Percentiles rank a stretch among this genome's conserved stretches.
These are phyloP conservation scores for Stomatorhinus walkeri DNA, from an alignment of 2,797 vertebrate species.

Conservation along the genomic window DNA sequence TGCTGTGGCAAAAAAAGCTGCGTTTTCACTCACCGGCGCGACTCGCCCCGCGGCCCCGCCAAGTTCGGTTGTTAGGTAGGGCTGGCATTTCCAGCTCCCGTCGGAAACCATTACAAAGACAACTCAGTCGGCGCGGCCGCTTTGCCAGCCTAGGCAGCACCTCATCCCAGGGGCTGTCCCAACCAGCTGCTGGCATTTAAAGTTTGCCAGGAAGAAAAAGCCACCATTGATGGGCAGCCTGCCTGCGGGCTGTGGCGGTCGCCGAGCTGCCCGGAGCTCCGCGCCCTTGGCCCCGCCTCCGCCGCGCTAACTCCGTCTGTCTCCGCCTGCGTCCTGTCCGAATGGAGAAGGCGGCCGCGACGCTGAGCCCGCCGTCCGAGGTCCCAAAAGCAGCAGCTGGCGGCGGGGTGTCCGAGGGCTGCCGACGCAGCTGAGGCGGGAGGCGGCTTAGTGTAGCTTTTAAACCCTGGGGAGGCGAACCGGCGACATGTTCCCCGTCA, in stretches of 20 bases:
- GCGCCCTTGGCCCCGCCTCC: not conserved
- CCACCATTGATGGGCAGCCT: not conserved
- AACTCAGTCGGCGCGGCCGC: not conserved
- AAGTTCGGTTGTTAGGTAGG: not conserved
- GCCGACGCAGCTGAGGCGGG: not conserved
- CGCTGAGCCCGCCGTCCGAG: not conserved
- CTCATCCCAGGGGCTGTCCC: not conserved
- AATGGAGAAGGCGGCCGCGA: not conserved
- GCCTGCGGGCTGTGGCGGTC: not conserved
- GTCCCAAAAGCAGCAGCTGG: not conserved
- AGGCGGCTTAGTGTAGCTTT: not conserved
- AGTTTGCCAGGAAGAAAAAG: not conserved
- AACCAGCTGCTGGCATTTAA: not conserved
- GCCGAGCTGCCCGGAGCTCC: not conserved
- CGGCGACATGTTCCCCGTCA: slow-evolving; percentile 73
- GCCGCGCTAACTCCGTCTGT: not conserved
- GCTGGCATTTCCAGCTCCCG: no score
- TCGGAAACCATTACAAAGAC: not conserved
- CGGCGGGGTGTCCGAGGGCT: not conserved
- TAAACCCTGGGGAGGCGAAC: not conserved
- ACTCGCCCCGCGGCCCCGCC: not conserved
- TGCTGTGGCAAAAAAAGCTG: not conserved
- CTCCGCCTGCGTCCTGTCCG: not conserved
- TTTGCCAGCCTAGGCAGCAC: not conserved
- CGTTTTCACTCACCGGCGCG: not conserved